Conservation (phyloP, 2,888 invertebrate genomes). For the Mayetiola destructor region DNA sequence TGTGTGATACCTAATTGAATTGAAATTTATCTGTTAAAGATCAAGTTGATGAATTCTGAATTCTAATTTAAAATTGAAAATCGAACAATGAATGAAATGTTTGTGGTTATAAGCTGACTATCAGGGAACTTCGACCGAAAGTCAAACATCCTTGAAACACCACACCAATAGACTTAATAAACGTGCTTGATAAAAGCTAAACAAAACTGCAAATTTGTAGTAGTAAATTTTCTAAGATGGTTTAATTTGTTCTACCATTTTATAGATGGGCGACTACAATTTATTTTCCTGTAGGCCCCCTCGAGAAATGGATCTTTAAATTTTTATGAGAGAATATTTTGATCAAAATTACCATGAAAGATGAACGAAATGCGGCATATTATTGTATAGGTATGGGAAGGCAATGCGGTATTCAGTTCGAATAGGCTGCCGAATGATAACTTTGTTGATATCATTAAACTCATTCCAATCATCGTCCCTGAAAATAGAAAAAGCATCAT, state of each 20-base stretch:
- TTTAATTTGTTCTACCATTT: neutral
- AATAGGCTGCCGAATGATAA: slow-evolving; percentile 96
- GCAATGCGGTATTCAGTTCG: slow-evolving; percentile 98
- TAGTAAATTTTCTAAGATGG: slow-evolving; percentile 13
- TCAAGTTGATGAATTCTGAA: too few relatives aligned
- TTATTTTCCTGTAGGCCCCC: neutral
- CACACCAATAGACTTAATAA: neutral
- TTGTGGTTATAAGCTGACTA: neutral
- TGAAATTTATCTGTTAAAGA: too few relatives aligned
- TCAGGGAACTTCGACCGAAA: neutral
- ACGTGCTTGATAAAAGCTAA: too few relatives aligned
- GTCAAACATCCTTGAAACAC: neutral
- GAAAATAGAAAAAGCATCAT: slow-evolving; percentile 23
- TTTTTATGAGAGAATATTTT: neutral
- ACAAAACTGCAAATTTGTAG: too few relatives aligned
- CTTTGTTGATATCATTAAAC: slow-evolving; percentile 99
- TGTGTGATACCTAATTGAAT: slow-evolving; percentile 77
- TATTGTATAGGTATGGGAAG: slow-evolving; percentile 98
- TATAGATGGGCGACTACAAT: neutral
- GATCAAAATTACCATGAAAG: slow-evolving; percentile 77
- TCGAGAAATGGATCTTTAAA: neutral
- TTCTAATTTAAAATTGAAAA: too few relatives aligned
- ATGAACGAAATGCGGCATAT: slow-evolving; percentile 96
- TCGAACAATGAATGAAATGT: too few relatives aligned
- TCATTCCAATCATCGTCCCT: slow-evolving; percentile 99